Evolutionary conservation across 2,797 vertebrate genomes (phyloP).

Genomic region (Danio albolineatus): DNA sequence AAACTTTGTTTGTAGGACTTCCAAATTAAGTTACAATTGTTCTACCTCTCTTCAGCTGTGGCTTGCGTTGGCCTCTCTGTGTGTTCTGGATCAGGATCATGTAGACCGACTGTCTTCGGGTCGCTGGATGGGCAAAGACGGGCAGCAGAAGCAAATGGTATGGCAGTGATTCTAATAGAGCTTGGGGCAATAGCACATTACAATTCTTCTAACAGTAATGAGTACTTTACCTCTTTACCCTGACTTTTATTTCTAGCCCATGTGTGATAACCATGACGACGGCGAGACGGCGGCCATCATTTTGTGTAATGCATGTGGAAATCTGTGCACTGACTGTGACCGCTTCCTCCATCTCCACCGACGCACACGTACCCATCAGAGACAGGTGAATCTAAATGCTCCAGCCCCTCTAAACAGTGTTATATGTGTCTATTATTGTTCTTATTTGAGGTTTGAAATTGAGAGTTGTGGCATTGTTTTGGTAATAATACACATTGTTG

Average conservation of each 20-base stretch:
- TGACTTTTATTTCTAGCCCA: conserved; percentile 81
- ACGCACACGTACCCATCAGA: conserved; percentile 96
- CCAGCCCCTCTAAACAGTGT: neutral
- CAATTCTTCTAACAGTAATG: neutral
- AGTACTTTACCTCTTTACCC: neutral
- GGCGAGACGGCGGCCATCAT: conserved; percentile 98
- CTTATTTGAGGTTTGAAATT: neutral
- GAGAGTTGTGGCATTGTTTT: neutral
- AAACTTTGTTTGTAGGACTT: neutral
- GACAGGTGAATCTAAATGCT: conserved; percentile 83
- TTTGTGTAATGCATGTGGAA: conserved; percentile 95
- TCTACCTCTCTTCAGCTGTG: conserved; percentile 82
- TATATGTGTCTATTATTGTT: neutral
- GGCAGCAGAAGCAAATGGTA: conserved; percentile 99
- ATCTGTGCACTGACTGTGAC: conserved; percentile 98
- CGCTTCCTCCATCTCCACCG: conserved; percentile 98
- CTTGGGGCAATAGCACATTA: conserved; percentile 1
- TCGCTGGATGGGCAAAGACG: conserved; percentile 99
- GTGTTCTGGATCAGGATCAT: conserved; percentile 98
- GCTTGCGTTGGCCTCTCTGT: conserved; percentile 96
- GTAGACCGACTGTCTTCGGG: conserved; percentile 97
- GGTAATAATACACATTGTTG: neutral
- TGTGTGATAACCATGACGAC: conserved; percentile 99
- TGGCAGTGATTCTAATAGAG: conserved; percentile 49
- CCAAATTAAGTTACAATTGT: neutral